Conservation (phyloP, 1,140 invertebrate genomes). For the Latrodectus geometricus region DNA sequence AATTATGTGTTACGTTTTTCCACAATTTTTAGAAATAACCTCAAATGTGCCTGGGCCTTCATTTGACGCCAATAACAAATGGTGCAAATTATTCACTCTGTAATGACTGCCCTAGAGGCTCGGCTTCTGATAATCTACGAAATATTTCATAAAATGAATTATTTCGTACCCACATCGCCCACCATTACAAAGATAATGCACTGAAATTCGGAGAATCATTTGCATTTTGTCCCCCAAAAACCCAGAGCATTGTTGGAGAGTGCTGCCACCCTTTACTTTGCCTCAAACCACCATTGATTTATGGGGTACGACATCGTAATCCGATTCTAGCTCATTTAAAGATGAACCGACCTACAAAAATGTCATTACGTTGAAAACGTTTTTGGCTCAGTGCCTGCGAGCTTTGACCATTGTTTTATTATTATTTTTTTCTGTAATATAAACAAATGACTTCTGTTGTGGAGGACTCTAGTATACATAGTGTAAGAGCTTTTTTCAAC, state of each 20-base stretch:
- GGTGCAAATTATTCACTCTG: not conserved
- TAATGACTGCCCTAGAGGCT: not conserved
- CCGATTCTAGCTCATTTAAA: constrained; percentile 53
- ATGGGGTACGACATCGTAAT: constrained; percentile 33
- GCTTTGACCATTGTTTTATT: constrained; percentile 18
- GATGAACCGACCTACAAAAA: constrained; percentile 51
- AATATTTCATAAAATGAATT: constrained; percentile 1
- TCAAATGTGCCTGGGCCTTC: not conserved
- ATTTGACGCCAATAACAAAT: not conserved
- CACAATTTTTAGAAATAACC: not conserved
- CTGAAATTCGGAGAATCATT: constrained; percentile 23
- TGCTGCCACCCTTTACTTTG: not conserved
- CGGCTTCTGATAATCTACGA: not conserved
- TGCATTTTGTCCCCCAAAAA: constrained; percentile 15
- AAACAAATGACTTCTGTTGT: not conserved
- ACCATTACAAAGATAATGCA: constrained; percentile 4
- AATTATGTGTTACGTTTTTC: not conserved
- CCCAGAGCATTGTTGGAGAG: not conserved
- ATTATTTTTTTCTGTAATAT: not conserved
- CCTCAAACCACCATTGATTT: constrained; percentile 24
- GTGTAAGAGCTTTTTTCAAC: too few species aligned
- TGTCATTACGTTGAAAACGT: constrained; percentile 46
- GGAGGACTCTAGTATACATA: too few species aligned
- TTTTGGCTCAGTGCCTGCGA: constrained; percentile 32
- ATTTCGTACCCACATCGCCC: not conserved